These are phyloP conservation scores for Malthinus flaveolus DNA, from an alignment of 2,888 invertebrate genomes.

Conservation along the genomic window DNA sequence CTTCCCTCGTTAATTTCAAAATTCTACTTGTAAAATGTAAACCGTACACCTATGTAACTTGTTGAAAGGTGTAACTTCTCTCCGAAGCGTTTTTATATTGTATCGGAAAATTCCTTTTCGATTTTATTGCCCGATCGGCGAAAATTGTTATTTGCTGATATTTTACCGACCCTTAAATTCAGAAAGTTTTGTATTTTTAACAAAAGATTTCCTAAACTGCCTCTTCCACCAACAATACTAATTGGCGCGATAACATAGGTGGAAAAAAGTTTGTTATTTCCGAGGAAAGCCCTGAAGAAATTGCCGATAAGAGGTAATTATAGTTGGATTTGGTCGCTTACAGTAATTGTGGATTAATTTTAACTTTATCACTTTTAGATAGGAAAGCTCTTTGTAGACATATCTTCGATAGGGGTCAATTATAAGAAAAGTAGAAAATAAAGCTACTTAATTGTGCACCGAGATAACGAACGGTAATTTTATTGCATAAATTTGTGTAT, in stretches of 20 bases:
- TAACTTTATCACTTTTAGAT: slow-evolving; percentile 23
- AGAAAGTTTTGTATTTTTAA: too few species aligned
- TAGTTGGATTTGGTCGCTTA: slow-evolving; percentile 22
- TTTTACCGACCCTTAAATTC: too few species aligned
- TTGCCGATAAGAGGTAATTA: slow-evolving; percentile 29
- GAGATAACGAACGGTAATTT: neutral
- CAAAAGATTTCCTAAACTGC: neutral
- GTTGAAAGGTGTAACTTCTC: too few species aligned
- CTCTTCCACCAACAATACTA: neutral
- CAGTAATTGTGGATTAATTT: slow-evolving; percentile 29
- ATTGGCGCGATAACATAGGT: slow-evolving; percentile 20
- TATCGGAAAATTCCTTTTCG: too few species aligned
- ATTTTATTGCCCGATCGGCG: too few species aligned
- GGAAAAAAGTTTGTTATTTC: slow-evolving; percentile 19
- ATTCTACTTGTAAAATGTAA: too few species aligned
- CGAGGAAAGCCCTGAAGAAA: slow-evolving; percentile 16
- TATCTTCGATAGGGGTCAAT: slow-evolving; percentile 26
- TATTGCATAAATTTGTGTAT: slow-evolving; percentile 1
- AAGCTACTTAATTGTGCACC: slow-evolving; percentile 3
- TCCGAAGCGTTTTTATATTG: too few species aligned
- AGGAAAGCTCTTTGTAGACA: slow-evolving; percentile 8
- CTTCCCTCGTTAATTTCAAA: too few species aligned
- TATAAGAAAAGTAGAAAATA: slow-evolving; percentile 32
- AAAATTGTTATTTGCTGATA: too few species aligned
- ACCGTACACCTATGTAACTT: too few species aligned